Base-by-base conservation (phyloP, 1,140 invertebrate species). In the Zaprionus taronus region DNA sequence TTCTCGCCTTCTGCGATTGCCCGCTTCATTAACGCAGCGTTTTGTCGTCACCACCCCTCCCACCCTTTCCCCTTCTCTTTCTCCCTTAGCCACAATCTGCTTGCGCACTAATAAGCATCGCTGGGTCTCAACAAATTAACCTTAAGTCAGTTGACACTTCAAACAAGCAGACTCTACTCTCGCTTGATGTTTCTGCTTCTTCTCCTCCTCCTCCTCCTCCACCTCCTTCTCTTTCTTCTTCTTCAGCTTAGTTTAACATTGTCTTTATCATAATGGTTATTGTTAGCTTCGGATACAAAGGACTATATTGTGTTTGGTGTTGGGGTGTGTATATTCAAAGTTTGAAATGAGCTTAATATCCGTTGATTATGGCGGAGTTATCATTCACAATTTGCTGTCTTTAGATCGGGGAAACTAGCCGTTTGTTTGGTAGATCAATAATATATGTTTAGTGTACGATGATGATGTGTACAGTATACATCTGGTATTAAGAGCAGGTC, bases 11-110 rank as follows among this genome's bases (percentile, higher is more conserved):
- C 76, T 66, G 60, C 70, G 57, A 56, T 67, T 77, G 69, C 38
- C 49, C 56, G 83, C 83, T 77, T 80, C 83, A 86, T 85, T 85
- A 83, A 77, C 73, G 58, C 58, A 64, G 38, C 72, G 63, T 51
- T 57, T 36, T 49, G 49, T 41, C 47, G 72, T 28, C 26, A 57
- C 15, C 20, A 1, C 1, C 20, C 15, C 53, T 1, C 4, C 74
- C 82, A 15, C 15, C 9, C 15, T 7, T 14, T 7, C 41, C 7
- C 41, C 41, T 7, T 44, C 41, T 17, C 2, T 17, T 1, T 5
- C 6, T 9, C 41, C 41, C 69, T 71, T 78, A 56, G 57, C 55
- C 51, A 22, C 78, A 84, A 75, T 81, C 75, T 55, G 63, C 26
- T 64, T 58, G 66, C 77, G 72, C 77, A 11, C 20, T 20, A 51